Evolutionary conservation across 2,888 invertebrate genomes (phyloP), one percentile per base, ranked within the genome.

Genomic region (Thera britannica): DNA sequence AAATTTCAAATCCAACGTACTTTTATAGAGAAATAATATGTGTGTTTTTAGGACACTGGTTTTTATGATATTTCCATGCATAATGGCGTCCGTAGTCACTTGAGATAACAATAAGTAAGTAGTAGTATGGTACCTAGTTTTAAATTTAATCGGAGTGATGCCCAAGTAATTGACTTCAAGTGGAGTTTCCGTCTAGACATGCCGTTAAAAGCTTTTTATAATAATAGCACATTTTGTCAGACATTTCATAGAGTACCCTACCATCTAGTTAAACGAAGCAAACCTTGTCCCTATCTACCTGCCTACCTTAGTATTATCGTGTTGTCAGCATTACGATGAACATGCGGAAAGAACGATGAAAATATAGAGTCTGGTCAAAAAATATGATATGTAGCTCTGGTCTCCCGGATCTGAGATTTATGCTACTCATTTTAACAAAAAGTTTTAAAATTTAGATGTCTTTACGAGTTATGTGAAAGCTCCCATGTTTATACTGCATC

Each of bases 161-260:
- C 71, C 71, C 75, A 83, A 77, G 83, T 86, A 85, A 92, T 88
- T 88, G 85, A 83, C 84, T 88, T 90, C 86, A 86, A 92, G 90
- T 90, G 86, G 71, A 11, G 9, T 55, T 54, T 61, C 61, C 61
- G 61, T 61, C 44, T 61, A 61, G 41, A 61, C 51, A 60, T 58
- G 23, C 9, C 34, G 23, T 35, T 58, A 48, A 48, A 59, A 52
- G 49, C 49, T 52, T 34, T 52, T 44, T 7, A 41, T 41, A 41
- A 46, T 46, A 46, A 46, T 46, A 46, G 9, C 9, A 46, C 8
- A 46, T 46, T 9, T 46, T 9, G 44, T 8, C 44, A 7, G 44
- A 9, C 9, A 46, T 9, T 46, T 7, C 9, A 9, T 0, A 23
- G 23, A 23, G 23, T 23, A 23, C 9, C 44, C 7, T 9, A 7